Percentiles rank a stretch among this genome's conserved stretches.
These are phyloP conservation scores for Caligus rogercresseyi DNA, from an alignment of 1,140 invertebrate species.

Conservation along the genomic window DNA sequence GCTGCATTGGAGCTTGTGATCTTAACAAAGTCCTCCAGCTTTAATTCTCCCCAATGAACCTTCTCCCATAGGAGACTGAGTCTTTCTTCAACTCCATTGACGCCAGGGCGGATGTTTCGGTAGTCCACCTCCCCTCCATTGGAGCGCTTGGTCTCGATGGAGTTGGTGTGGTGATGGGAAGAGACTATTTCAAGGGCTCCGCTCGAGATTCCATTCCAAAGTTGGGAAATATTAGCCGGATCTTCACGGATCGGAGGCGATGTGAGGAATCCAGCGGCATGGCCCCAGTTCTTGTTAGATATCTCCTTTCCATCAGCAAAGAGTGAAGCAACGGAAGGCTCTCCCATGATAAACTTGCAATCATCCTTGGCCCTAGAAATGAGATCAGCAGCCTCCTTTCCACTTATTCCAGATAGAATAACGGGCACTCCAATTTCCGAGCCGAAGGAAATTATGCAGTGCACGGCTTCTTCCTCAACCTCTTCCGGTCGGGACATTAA, in stretches of 20 bases:
- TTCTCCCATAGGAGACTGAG: slow-evolving; percentile 43
- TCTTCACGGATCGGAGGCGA: slow-evolving; percentile 63
- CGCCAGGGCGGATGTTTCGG: slow-evolving; percentile 90
- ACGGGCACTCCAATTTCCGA: slow-evolving; percentile 75
- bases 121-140: slow-evolving; percentile 76
- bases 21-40: slow-evolving; percentile 40
- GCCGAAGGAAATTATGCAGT: slow-evolving; percentile 79
- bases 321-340: slow-evolving; percentile 53
- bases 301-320: slow-evolving; percentile 35
- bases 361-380: slow-evolving; percentile 46
- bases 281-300: slow-evolving; percentile 40
- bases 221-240: slow-evolving; percentile 38
- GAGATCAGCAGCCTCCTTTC: slow-evolving; percentile 62
- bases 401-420: slow-evolving; percentile 94
- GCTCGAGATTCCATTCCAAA: neutral
- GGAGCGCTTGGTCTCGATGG: slow-evolving; percentile 80
- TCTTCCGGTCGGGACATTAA: slow-evolving; percentile 90
- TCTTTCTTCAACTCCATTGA: slow-evolving; percentile 60
- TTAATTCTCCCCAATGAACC: slow-evolving; percentile 38
- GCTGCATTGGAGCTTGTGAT: slow-evolving; percentile 42
- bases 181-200: neutral
- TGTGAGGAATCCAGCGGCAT: slow-evolving; percentile 44
- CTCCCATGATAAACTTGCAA: slow-evolving; percentile 47
- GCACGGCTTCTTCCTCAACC: slow-evolving; percentile 88
- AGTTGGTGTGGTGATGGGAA: slow-evolving; percentile 57